Conservation (phyloP, 2,888 invertebrate species). For the Beris morrisii region DNA sequence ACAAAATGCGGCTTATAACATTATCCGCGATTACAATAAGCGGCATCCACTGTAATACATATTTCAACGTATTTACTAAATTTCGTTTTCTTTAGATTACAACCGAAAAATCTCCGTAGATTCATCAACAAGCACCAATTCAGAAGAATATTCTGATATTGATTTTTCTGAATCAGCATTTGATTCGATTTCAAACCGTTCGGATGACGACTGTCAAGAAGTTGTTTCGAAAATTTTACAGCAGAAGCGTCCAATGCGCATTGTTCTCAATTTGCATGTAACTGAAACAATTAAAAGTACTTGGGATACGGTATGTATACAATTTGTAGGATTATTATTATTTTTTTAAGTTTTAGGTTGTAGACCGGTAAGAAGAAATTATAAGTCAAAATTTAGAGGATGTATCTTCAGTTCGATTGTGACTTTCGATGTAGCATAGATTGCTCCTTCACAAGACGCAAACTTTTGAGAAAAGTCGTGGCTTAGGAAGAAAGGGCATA, state of each 20-base stretch:
- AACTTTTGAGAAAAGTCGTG: too few species aligned
- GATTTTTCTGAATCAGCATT: conserved; percentile 47
- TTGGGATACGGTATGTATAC: conserved; percentile 75
- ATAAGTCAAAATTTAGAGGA: too few species aligned
- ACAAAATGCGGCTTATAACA: too few species aligned
- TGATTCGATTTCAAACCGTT: conserved; percentile 51
- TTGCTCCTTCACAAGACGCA: too few species aligned
- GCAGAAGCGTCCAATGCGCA: conserved; percentile 69
- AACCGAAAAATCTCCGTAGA: conserved; percentile 56
- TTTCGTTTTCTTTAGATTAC: conserved; percentile 45
- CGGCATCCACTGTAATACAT: not conserved
- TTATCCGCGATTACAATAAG: too few species aligned
- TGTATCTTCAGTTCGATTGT: too few species aligned
- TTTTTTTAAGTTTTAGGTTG: too few species aligned
- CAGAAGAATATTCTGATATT: conserved; percentile 54
- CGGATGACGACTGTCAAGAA: conserved; percentile 57
- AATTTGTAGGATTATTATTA: not conserved
- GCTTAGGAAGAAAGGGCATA: too few species aligned
- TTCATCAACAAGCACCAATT: conserved; percentile 49
- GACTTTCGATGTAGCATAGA: too few species aligned
- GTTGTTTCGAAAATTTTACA: conserved; percentile 67
- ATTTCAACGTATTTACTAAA: not conserved
- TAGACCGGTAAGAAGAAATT: too few species aligned
- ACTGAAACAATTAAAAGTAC: conserved; percentile 76
- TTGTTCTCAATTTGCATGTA: conserved; percentile 76